Evolutionary conservation across 2,113 vertebrate species (phyloP), one percentile per base, ranked within the genome.

Genomic region (Prunella fulvescens): DNA sequence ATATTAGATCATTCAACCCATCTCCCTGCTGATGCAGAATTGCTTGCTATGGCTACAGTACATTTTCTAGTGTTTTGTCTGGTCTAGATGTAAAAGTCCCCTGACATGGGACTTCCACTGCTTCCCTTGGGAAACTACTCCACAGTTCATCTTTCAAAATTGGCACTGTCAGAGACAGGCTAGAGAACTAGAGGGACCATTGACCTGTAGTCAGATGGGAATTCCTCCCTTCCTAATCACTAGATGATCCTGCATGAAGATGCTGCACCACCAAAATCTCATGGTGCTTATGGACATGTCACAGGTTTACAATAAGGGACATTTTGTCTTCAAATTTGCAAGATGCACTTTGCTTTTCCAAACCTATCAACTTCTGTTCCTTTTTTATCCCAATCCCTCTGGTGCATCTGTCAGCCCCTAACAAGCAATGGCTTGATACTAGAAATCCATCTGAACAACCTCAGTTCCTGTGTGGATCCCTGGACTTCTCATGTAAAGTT

Each of bases 1-100:
- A 83, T 96, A 96, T 94, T 94, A 97, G 92, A 96, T 96, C 93
- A 93, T 95, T 95, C 95, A 94, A 72, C 93, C 76, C 93, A 92
- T 96, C 93, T 96, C 95, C 56, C 45, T 86, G 80, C 92, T 96
- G 86, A 94, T 93, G 80, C 80, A 92, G 80, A 94, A 95, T 95
- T 96, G 88, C 72, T 93, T 0, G 1, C 72, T 96, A 94, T 72
- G 90, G 90, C 82, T 91, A 90, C 69, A 90, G 93, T 81, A 79
- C 69, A 93, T 96, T 96, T 96, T 78, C 88, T 65, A 88, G 72
- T 81, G 92, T 95, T 96, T 94, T 95, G 82, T 94, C 90, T 96
- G 93, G 64, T 88, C 60, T 93, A 72, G 88, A 79, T 96, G 94
- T 69, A 86, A 84, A 86, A 96, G 95, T 96, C 44, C 69, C 83